Conservation (phyloP, 2,888 invertebrate genomes). For the Anoplius nigerrimus region DNA sequence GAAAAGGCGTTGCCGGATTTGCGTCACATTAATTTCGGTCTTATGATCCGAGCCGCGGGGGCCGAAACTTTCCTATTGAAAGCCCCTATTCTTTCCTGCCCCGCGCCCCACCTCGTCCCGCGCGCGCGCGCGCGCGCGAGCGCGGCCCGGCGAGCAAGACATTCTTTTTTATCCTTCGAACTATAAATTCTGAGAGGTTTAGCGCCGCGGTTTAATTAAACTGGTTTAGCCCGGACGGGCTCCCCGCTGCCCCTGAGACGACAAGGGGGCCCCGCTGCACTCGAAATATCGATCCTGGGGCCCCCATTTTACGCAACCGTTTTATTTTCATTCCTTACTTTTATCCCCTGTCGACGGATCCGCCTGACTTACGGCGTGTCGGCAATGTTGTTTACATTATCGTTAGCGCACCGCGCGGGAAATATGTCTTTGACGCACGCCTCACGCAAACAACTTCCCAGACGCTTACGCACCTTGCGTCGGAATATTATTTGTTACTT, state of each 20-base stretch:
- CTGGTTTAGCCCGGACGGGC: constrained; percentile 48
- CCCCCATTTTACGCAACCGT: no score
- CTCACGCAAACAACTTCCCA: no score
- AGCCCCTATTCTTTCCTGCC: constrained; percentile 44
- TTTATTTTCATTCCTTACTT: no score
- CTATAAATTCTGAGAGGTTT: constrained; percentile 60
- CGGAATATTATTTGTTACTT: no score
- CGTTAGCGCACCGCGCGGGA: no score
- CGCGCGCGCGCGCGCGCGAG: no score
- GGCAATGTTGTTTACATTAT: no score
- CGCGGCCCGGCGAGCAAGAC: constrained; percentile 18
- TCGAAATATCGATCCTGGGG: constrained; percentile 3
- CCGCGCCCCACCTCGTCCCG: constrained; percentile 16
- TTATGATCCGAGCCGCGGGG: not conserved
- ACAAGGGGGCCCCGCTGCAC: constrained; percentile 16
- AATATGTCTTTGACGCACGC: no score
- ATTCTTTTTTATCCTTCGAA: constrained; percentile 48
- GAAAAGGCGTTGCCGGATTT: not conserved
- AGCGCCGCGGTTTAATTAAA: constrained; percentile 67
- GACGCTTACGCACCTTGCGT: no score
- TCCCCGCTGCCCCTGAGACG: no score
- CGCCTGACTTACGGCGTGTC: no score
- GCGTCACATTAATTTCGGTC: constrained; percentile 3
- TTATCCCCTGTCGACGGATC: no score
- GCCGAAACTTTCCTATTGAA: constrained; percentile 5